Evolutionary conservation across 2,888 invertebrate species (phyloP).

Genomic region (Ypsolopha sequella): DNA sequence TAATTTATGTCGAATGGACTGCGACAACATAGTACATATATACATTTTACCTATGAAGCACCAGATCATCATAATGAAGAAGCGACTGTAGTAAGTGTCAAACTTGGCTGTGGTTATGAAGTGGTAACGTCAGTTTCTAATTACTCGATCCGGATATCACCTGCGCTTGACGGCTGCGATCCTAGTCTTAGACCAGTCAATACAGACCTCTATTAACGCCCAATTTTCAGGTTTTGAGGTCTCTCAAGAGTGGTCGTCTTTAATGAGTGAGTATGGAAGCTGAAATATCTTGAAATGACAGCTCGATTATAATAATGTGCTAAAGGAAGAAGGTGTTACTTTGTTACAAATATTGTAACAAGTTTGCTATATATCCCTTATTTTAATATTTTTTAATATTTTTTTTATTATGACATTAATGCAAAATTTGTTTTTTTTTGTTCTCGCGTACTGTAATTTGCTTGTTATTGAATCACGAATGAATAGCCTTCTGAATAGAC

Average conservation of each 20-base stretch:
- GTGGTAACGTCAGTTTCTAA: conserved; percentile 55
- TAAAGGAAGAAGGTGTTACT: conserved; percentile 21
- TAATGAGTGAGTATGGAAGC: conserved; percentile 3
- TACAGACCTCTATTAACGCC: conserved; percentile 12
- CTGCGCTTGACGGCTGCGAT: conserved; percentile 53
- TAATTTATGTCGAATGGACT: too few species aligned
- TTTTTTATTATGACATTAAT: not conserved
- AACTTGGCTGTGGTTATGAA: conserved; percentile 54
- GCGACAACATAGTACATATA: too few species aligned
- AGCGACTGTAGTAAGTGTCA: conserved; percentile 26
- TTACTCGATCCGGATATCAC: conserved; percentile 62
- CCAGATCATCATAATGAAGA: conserved; percentile 1
- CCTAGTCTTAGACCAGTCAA: conserved; percentile 27
- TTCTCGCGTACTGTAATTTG: too few species aligned
- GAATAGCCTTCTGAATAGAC: too few species aligned
- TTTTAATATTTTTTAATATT: too few species aligned
- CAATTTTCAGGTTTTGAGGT: not conserved
- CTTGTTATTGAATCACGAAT: too few species aligned
- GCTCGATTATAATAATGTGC: conserved; percentile 41
- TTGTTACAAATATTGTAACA: conserved; percentile 10
- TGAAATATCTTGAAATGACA: conserved; percentile 42
- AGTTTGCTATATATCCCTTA: not conserved
- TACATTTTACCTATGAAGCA: too few species aligned
- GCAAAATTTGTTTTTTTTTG: not conserved
- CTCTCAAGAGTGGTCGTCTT: not conserved